These are phyloP conservation scores for Sander vitreus DNA, from an alignment of 2,113 vertebrate species.

Conservation along the genomic window DNA sequence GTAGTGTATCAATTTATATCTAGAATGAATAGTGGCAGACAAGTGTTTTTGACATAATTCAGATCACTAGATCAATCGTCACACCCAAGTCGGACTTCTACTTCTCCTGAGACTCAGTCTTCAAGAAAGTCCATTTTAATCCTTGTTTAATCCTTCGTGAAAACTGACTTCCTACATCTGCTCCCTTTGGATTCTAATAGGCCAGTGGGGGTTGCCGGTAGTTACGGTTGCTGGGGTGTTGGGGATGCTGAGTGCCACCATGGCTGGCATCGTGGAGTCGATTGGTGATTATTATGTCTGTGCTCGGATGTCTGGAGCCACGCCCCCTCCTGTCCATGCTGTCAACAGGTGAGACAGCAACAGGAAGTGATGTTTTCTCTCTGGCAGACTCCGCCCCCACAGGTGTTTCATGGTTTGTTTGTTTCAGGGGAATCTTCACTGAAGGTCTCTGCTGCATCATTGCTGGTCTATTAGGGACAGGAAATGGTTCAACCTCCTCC, in stretches of 20 bases:
- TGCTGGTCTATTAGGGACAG: constrained; percentile 95
- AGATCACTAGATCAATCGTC: too few species aligned
- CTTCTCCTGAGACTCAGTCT: too few species aligned
- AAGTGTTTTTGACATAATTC: too few species aligned
- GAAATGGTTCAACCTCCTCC: constrained; percentile 98
- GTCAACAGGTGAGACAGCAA: constrained; percentile 90
- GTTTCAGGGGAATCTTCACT: constrained; percentile 93
- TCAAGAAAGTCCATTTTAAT: too few species aligned
- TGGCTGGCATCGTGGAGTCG: constrained; percentile 95
- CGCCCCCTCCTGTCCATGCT: constrained; percentile 92
- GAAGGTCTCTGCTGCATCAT: constrained; percentile 96
- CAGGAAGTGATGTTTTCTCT: neutral
- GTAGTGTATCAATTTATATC: too few species aligned
- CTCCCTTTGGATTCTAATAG: constrained; percentile 70
- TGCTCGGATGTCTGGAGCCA: constrained; percentile 93
- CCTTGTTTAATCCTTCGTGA: too few species aligned
- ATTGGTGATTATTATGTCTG: constrained; percentile 98
- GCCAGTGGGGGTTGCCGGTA: constrained; percentile 96
- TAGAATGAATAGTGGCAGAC: too few species aligned
- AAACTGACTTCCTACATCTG: neutral
- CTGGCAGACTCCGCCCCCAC: neutral
- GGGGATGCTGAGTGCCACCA: constrained; percentile 96
- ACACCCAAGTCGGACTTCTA: too few species aligned
- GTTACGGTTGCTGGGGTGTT: constrained; percentile 93
- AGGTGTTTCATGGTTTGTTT: neutral